Percentiles rank a stretch among this genome's conserved stretches.
These are phyloP conservation scores for Brenthis hecate DNA, from an alignment of 2,888 invertebrate species.

Conservation along the genomic window DNA sequence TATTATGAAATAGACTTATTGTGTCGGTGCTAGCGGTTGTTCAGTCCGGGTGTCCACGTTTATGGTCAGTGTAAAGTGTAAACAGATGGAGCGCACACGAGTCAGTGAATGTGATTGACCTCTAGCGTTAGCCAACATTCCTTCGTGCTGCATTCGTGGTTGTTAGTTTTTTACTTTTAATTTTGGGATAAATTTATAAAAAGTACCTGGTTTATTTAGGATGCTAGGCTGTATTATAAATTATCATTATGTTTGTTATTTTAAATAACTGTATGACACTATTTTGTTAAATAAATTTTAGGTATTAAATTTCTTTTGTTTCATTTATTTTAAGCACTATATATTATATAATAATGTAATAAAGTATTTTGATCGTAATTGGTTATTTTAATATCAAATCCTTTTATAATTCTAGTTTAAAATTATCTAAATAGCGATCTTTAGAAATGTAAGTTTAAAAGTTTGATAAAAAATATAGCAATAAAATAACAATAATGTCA, in stretches of 20 bases:
- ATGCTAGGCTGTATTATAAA: slow-evolving; percentile 81
- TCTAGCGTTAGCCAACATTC: slow-evolving; percentile 77
- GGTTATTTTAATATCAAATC: slow-evolving; percentile 6
- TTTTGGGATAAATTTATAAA: slow-evolving; percentile 76
- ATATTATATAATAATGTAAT: slow-evolving; percentile 6
- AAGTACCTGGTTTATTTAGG: slow-evolving; percentile 82
- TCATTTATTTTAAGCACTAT: slow-evolving; percentile 47
- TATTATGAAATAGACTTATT: neutral
- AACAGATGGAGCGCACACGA: slow-evolving; percentile 46
- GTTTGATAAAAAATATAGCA: no score
- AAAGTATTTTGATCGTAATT: slow-evolving; percentile 33
- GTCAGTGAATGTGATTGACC: slow-evolving; percentile 46
- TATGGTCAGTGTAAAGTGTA: slow-evolving; percentile 50
- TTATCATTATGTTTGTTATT: slow-evolving; percentile 82
- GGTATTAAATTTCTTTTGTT: slow-evolving; percentile 65
- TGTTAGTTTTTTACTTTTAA: slow-evolving; percentile 59
- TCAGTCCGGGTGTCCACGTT: slow-evolving; percentile 15
- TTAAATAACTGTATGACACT: slow-evolving; percentile 82
- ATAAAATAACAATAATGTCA: neutral
- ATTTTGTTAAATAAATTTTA: slow-evolving; percentile 83
- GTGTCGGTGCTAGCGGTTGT: slow-evolving; percentile 6
- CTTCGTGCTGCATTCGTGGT: slow-evolving; percentile 78
- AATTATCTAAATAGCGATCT: neutral
- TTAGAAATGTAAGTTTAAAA: no score
- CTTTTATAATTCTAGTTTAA: neutral